phyloP scores from a whole-genome alignment of 2,888 invertebrate genomes.

The Pelosia muscerda region DNA sequence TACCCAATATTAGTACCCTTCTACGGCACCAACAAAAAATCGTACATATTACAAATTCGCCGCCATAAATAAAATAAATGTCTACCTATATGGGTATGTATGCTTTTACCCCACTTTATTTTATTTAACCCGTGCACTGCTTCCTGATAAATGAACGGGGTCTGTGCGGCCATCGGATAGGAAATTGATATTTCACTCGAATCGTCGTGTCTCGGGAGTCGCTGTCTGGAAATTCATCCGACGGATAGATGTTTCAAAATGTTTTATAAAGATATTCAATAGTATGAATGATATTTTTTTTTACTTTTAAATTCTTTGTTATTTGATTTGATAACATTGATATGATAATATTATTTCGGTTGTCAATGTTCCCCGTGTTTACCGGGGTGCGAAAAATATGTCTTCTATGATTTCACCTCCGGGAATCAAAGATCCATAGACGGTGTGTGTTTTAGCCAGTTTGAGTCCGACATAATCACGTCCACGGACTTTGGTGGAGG shows the following conservation, averaged over 20 bases:
- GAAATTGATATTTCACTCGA: conserved; percentile 81
- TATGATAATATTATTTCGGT: too few species aligned
- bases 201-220: conserved; percentile 55
- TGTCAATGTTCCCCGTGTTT: too few species aligned
- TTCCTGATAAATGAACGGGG: conserved; percentile 70
- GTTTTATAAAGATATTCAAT: conserved; percentile 38
- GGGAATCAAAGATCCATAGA: too few species aligned
- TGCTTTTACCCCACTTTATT: conserved; percentile 41
- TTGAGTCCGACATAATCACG: too few species aligned
- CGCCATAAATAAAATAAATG: neutral
- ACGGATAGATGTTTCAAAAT: conserved; percentile 50
- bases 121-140: conserved; percentile 61
- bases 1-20: too few species aligned
- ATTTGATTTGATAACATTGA: neutral
- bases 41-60: neutral
- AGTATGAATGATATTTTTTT: conserved; percentile 19
- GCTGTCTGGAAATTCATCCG: conserved; percentile 47
- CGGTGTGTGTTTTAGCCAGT: too few species aligned
- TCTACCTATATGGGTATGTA: neutral
- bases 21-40: neutral
- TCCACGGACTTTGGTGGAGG: too few species aligned
- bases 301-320: neutral
- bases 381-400: too few species aligned
- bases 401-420: too few species aligned
- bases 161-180: conserved; percentile 65